Percentiles rank a stretch among this genome's conserved stretches.
These are phyloP conservation scores for Nineta flava DNA, from an alignment of 2,888 invertebrate species.

Conservation along the genomic window DNA sequence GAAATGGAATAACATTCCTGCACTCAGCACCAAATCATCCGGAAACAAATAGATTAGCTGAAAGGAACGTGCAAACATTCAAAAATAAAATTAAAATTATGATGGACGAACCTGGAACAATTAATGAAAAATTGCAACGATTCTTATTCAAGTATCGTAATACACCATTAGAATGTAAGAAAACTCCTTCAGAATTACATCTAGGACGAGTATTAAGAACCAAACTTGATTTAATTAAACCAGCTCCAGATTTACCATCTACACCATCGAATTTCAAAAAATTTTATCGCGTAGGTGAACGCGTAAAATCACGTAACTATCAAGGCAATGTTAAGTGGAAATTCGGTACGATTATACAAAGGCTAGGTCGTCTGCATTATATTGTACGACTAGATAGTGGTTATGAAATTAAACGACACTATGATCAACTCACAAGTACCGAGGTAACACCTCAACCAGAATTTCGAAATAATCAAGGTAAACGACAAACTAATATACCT, in stretches of 20 bases:
- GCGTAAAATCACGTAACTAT: too few species aligned
- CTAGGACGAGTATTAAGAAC: background rate
- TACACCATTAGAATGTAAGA: background rate
- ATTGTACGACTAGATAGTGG: background rate
- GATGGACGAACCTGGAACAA: background rate
- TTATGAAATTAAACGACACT: background rate
- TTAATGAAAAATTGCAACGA: background rate
- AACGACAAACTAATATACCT: too few species aligned
- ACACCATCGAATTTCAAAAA: conserved; percentile 13
- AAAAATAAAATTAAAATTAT: background rate
- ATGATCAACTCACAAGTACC: background rate
- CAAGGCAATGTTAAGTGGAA: too few species aligned
- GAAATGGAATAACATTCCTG: background rate
- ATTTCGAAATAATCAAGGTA: too few species aligned
- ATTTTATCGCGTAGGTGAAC: background rate
- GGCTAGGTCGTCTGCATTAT: background rate
- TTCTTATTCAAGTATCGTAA: background rate
- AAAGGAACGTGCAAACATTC: background rate
- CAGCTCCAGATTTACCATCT: background rate
- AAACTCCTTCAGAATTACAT: background rate
- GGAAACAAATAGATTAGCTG: background rate
- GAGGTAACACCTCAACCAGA: background rate
- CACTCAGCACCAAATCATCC: background rate
- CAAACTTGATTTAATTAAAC: background rate
- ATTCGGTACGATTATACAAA: too few species aligned